phyloP scores from a whole-genome alignment of 2,888 invertebrate species.

The Diaprepes abbreviatus region DNA sequence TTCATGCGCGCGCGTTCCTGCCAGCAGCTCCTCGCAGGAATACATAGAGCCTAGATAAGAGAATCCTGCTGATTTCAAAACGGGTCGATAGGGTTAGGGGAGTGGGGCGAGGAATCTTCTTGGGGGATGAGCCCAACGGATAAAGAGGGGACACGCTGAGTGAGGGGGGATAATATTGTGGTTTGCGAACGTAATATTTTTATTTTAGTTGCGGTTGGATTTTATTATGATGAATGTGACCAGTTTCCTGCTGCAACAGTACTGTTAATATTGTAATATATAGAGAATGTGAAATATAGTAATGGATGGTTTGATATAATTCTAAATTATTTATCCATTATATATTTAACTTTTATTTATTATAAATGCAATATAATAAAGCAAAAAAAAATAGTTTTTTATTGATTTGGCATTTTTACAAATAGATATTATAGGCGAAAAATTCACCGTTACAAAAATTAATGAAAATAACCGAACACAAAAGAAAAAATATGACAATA shows the following conservation, averaged over 20 bases:
- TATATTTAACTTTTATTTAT: no score
- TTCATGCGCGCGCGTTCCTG: conserved; percentile 47
- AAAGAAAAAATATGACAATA: no score
- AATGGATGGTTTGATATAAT: no score
- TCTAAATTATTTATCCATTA: not conserved
- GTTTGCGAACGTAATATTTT: conserved; percentile 36
- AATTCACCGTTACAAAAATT: no score
- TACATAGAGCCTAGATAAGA: conserved; percentile 47
- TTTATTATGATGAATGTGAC: conserved; percentile 35
- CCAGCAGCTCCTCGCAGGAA: conserved; percentile 43
- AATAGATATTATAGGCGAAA: no score
- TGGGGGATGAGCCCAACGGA: conserved; percentile 48
- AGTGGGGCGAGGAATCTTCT: conserved; percentile 40
- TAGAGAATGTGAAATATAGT: not conserved
- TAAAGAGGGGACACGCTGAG: conserved; percentile 33
- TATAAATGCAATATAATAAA: no score
- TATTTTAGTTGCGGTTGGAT: conserved; percentile 35
- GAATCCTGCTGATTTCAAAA: conserved; percentile 46
- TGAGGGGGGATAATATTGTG: conserved; percentile 31
- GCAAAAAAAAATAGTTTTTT: no score
- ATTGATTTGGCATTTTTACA: no score
- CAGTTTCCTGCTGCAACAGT: conserved; percentile 1
- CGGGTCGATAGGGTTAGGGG: conserved; percentile 49
- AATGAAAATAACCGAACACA: no score
- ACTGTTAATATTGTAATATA: conserved; percentile 5